These are phyloP conservation scores for Schizaphis graminum DNA, from an alignment of 2,888 invertebrate genomes.

Conservation along the genomic window DNA sequence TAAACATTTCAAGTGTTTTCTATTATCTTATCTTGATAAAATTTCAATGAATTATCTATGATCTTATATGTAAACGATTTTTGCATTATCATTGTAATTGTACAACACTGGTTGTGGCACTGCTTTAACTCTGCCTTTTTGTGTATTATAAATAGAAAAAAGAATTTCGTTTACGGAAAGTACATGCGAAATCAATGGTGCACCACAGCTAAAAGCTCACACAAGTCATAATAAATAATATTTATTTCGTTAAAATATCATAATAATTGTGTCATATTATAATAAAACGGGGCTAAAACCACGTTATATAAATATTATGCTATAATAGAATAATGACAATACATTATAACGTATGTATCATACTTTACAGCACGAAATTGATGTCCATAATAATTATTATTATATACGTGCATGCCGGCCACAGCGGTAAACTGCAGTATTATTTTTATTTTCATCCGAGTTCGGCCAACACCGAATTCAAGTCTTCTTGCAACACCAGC, in stretches of 20 bases:
- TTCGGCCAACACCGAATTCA: constrained; percentile 89
- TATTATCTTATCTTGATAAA: not conserved
- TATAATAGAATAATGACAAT: not conserved
- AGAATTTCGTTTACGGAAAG: not conserved
- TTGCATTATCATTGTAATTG: not conserved
- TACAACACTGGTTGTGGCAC: too few relatives aligned
- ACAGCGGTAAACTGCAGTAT: not conserved
- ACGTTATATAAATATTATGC: not conserved
- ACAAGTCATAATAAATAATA: not conserved
- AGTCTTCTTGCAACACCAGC: constrained; percentile 82
- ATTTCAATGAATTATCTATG: not conserved
- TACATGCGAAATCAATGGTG: not conserved
- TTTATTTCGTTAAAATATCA: not conserved
- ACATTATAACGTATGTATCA: not conserved
- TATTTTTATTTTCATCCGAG: constrained; percentile 75
- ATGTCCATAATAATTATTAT: not conserved
- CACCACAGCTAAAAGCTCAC: not conserved
- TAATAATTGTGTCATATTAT: not conserved
- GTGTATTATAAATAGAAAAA: not conserved
- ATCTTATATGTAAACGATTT: not conserved
- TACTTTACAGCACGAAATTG: not conserved
- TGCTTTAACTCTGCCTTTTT: too few relatives aligned
- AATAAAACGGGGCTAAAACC: not conserved
- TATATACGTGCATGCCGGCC: not conserved
- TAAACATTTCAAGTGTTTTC: too few relatives aligned